phyloP scores from a whole-genome alignment of 2,888 invertebrate genomes.

The Xanthia togata region DNA sequence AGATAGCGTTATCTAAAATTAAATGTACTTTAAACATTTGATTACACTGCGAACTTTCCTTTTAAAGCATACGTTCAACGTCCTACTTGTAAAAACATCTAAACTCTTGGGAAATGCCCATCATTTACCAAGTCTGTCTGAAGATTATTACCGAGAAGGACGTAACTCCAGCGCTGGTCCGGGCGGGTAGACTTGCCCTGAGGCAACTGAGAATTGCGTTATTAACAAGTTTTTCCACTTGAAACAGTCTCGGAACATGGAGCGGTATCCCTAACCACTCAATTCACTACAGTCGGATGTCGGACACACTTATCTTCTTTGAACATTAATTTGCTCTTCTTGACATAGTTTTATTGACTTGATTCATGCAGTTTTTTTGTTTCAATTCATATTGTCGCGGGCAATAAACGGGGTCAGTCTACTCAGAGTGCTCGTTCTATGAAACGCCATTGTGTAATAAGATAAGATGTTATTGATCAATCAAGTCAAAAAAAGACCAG shows the following conservation, averaged over 20 bases:
- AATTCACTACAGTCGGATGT: conserved; percentile 47
- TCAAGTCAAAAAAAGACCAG: not conserved
- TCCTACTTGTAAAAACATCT: conserved; percentile 10
- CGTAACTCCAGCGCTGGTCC: conserved; percentile 35
- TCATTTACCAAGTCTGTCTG: conserved; percentile 55
- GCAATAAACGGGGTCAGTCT: not conserved
- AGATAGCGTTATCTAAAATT: conserved; percentile 35
- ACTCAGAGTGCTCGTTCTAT: conserved; percentile 3
- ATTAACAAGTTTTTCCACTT: conserved; percentile 64
- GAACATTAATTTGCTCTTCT: conserved; percentile 45
- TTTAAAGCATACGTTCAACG: conserved; percentile 21
- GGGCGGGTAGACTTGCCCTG: conserved; percentile 40
- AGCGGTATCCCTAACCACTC: conserved; percentile 44
- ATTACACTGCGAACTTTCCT: conserved; percentile 22
- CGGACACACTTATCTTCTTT: conserved; percentile 51
- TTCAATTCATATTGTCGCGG: conserved; percentile 1
- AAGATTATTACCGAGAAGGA: conserved; percentile 48
- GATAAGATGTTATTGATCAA: conserved; percentile 23
- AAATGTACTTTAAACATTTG: conserved; percentile 21
- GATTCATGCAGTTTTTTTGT: conserved; percentile 36
- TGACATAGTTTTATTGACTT: conserved; percentile 51
- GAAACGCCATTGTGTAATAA: conserved; percentile 7
- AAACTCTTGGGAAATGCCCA: conserved; percentile 57
- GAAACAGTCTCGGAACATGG: conserved; percentile 54
- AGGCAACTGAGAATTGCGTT: conserved; percentile 52